Percentiles rank a stretch among this genome's conserved stretches.
These are phyloP conservation scores for Philopotamus ludificatus DNA, from an alignment of 1,140 invertebrate species.

Conservation along the genomic window DNA sequence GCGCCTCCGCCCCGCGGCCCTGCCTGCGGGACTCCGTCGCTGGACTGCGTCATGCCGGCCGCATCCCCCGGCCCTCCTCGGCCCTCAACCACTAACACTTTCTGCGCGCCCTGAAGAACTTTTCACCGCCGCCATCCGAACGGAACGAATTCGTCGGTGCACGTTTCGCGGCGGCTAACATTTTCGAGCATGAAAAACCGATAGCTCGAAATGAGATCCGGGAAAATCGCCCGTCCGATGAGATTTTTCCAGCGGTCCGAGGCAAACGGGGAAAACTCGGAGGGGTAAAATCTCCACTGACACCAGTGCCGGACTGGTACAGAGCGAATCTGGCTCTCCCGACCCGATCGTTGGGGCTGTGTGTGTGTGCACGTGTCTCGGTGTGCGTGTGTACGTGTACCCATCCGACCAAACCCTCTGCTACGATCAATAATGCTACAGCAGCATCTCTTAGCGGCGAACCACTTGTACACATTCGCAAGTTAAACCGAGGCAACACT, in stretches of 20 bases:
- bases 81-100: not conserved
- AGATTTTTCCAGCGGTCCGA: not conserved
- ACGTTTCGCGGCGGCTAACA: not conserved
- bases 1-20: constrained; percentile 3
- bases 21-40: constrained; percentile 21
- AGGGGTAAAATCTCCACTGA: constrained; percentile 20
- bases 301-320: constrained; percentile 20
- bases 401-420: constrained; percentile 55
- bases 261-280: constrained; percentile 1
- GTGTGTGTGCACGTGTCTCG: constrained; percentile 50
- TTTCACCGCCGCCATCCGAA: not conserved
- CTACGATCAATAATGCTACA: constrained; percentile 59
- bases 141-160: too few relatives aligned
- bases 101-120: constrained; percentile 14
- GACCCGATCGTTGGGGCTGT: too few relatives aligned
- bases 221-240: not conserved
- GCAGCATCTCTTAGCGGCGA: constrained; percentile 50
- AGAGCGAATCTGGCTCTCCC: constrained; percentile 29
- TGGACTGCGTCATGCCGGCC: constrained; percentile 24
- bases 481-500: not conserved
- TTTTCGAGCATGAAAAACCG: constrained; percentile 12
- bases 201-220: not conserved
- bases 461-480: not conserved
- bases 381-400: constrained; percentile 49
- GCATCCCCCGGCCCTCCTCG: not conserved